Base-by-base conservation (phyloP, 2,113 vertebrate genomes). In the Urocynchramus pylzowi region DNA sequence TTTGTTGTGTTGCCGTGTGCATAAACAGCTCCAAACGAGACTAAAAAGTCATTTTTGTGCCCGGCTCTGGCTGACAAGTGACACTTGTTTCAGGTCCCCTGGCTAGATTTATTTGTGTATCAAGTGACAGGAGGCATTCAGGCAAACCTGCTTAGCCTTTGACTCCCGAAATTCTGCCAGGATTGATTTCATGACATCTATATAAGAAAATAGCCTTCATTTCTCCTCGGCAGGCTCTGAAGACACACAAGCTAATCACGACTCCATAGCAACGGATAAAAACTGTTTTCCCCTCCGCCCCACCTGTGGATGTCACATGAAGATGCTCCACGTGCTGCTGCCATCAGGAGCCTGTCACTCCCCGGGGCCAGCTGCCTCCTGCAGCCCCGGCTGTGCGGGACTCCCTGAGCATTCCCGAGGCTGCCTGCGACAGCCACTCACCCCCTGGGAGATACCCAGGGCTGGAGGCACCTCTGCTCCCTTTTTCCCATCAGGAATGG, bases 271-370 rank as follows among this genome's bases (percentile, higher is more conserved):
- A 97, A 97, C 97, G 0, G 50, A 86, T 91, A 33, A 94, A 97
- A 97, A 97, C 97, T 97, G 97, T 97, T 96, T 95, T 95, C 93
- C 96, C 87, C 74, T 76, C 91, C 10, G 18, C 86, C 95, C 96
- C 97, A 97, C 95, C 97, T 97, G 97, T 93, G 97, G 90, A 63
- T 97, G 96, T 97, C 96, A 97, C 96, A 96, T 92, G 96, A 95
- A 97, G 95, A 95, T 94, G 95, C 96, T 94, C 73, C 97, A 96
- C 86, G 94, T 97, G 97, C 97, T 95, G 79, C 87, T 95, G 92
- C 96, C 97, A 96, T 94, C 97, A 96, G 93, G 91, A 94, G 74
- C 93, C 89, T 96, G 95, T 94, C 97, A 97, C 74, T 96, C 78
- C 82, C 35, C 12, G 33, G 82, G 82, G 87, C 82, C 97, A 95